These are phyloP conservation scores for Parapsyche elsis DNA, from an alignment of 1,140 invertebrate species.

Conservation along the genomic window DNA sequence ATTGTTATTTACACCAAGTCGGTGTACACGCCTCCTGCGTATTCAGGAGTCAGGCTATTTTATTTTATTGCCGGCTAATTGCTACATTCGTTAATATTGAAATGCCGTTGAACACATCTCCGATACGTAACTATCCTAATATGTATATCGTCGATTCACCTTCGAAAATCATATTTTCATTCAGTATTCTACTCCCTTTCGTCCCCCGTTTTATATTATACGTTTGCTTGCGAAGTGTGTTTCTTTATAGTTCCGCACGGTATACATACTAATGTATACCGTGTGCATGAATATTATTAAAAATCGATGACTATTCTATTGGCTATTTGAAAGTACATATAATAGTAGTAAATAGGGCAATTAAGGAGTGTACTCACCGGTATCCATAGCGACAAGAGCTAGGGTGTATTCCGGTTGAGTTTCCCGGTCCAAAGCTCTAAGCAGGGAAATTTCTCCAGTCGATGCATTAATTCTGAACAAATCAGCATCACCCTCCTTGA, in stretches of 20 bases:
- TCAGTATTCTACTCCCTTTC: too few relatives aligned
- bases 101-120: constrained; percentile 2
- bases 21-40: constrained; percentile 48
- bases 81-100: constrained; percentile 50
- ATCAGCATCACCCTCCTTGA: constrained; percentile 91
- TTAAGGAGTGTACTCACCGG: constrained; percentile 74
- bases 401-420: constrained; percentile 82
- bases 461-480: constrained; percentile 90
- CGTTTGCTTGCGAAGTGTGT: too few relatives aligned
- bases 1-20: constrained; percentile 43
- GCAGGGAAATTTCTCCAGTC: constrained; percentile 86
- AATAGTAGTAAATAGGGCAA: background rate
- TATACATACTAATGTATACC: too few relatives aligned
- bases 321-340: too few relatives aligned
- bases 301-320: too few relatives aligned
- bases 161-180: too few relatives aligned
- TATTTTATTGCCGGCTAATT: constrained; percentile 53
- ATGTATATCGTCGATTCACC: background rate
- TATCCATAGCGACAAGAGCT: constrained; percentile 91
- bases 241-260: too few relatives aligned
- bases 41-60: constrained; percentile 48
- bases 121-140: background rate
- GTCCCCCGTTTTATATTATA: too few relatives aligned
- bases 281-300: too few relatives aligned
- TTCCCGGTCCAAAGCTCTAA: constrained; percentile 86